Evolutionary conservation across 2,113 vertebrate genomes (phyloP).

Genomic region (Ailurus styani): DNA sequence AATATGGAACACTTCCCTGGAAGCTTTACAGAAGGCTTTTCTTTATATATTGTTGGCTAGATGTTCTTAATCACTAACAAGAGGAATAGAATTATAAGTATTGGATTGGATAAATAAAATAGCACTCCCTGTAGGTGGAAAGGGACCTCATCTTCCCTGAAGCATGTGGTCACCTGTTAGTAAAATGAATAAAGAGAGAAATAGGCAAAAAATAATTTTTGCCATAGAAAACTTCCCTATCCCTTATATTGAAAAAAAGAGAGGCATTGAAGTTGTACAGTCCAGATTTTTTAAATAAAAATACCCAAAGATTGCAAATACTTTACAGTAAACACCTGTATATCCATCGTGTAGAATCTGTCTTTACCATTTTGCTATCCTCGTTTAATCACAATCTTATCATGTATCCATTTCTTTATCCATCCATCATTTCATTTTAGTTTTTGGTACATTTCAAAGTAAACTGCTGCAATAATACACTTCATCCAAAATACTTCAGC

Average conservation of each 20-base stretch:
- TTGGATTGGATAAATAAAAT: background rate
- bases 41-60: background rate
- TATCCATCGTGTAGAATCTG: background rate
- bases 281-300: background rate
- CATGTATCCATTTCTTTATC: background rate
- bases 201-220: background rate
- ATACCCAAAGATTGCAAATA: background rate
- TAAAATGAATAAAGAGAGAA: background rate
- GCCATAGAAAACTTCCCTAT: background rate
- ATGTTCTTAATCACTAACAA: background rate
- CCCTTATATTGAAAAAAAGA: background rate
- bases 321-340: background rate
- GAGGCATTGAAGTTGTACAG: background rate
- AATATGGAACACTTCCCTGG: background rate
- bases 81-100: background rate
- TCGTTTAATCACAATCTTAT: background rate
- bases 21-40: background rate
- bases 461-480: background rate
- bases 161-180: background rate
- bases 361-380: background rate
- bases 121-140: background rate
- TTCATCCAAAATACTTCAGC: background rate
- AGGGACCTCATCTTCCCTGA: background rate
- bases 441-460: background rate
- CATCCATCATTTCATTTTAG: background rate